Evolutionary conservation across 2,113 vertebrate species (phyloP), one percentile per base, ranked within the genome.

Genomic region (Falcunculus frontatus): DNA sequence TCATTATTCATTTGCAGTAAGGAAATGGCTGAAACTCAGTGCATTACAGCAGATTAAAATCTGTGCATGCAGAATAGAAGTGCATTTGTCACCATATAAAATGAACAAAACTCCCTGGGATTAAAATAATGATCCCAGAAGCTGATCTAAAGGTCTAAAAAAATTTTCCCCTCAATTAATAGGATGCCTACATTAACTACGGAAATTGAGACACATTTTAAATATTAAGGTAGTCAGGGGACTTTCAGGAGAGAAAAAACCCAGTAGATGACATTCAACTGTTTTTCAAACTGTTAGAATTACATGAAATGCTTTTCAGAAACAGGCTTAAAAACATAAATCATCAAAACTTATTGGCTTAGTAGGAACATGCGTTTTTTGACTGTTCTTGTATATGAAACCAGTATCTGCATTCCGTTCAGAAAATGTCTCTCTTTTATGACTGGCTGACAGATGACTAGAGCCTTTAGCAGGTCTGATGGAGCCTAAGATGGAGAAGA

Each of bases 1-100:
- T 97, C 96, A 97, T 98, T 98, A 98, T 98, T 97, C 97, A 98
- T 97, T 50, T 83, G 87, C 91, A 93, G 91, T 49, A 90, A 97
- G 95, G 97, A 98, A 97, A 97, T 95, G 93, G 96, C 94, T 95
- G 95, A 90, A 74, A 83, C 74, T 76, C 92, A 95, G 93, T 86
- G 72, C 93, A 63, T 91, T 95, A 97, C 80, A 75, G 94, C 72
- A 91, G 86, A 95, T 75, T 60, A 44, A 85, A 93, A 82, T 82
- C 72, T 49, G 59, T 70, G 73, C 47, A n/a, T 49, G 35, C 49
- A 23, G 16, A n/a, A 47, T 35, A 62, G 23, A 75, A 80, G 37
- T 42, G 5, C 60, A 59, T 81, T 82, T 93, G 55, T 30, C 59
- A 69, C 9, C 67, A 74, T 10, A 26, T 4, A 27, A 26, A 49